phyloP scores from a whole-genome alignment of 1,140 invertebrate genomes.

The Tenebrio molitor region DNA sequence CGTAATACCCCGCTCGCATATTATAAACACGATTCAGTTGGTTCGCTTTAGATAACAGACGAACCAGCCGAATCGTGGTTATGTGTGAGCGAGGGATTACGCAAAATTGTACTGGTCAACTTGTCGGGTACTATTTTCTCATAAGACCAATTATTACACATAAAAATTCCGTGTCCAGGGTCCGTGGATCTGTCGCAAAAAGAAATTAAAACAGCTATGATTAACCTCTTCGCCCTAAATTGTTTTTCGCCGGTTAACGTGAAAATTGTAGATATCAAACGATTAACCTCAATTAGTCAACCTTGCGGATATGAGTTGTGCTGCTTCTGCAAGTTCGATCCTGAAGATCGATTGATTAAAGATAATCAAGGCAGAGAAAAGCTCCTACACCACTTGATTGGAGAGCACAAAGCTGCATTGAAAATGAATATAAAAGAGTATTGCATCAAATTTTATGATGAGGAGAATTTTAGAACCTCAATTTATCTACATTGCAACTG shows the following conservation, averaged over 20 bases:
- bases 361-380: too few relatives aligned
- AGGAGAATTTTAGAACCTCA: constrained; percentile 2
- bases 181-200: constrained; percentile 7
- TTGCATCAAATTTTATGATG: constrained; percentile 1
- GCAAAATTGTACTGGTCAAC: too few relatives aligned
- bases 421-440: background rate
- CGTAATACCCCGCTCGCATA: too few relatives aligned
- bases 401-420: background rate
- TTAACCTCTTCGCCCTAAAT: background rate
- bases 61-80: too few relatives aligned
- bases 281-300: background rate
- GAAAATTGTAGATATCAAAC: constrained; percentile 8
- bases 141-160: too few relatives aligned
- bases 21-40: too few relatives aligned
- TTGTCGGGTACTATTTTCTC: too few relatives aligned
- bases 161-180: constrained; percentile 1
- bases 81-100: too few relatives aligned
- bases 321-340: constrained; percentile 7
- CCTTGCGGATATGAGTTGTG: background rate
- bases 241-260: background rate
- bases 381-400: background rate
- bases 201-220: background rate
- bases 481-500: constrained; percentile 8
- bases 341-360: constrained; percentile 2
- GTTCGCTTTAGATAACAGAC: too few relatives aligned